Evolutionary conservation across 2,797 vertebrate genomes (phyloP), one percentile per base, ranked within the genome.

Genomic region (Amazona ochrocephala): DNA sequence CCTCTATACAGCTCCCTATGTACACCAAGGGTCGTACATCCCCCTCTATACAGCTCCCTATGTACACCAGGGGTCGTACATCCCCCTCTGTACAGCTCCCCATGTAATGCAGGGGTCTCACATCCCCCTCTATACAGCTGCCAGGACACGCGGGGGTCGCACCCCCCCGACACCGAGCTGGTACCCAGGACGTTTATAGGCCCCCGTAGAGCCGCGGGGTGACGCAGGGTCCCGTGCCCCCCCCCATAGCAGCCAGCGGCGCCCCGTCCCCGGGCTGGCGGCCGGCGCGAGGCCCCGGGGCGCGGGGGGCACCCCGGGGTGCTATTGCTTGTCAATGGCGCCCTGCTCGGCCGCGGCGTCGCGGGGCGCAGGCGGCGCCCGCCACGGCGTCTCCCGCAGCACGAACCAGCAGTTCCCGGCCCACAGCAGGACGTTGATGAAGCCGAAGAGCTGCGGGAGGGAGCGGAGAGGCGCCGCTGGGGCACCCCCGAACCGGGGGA

Each of bases 351-450:
- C 97, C 27, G 96, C 71, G 29, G 94, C 96, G 87, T 98, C 98
- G 30, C 75, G 92, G 91, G 70, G 67, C 95, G 95, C 80, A 44
- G 97, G 83, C 73, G 98, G 98, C 80, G 98, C 98, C 77, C 98
- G 98, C 98, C 99, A 99, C 3, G 98, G 90, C 27, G 99, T 99
- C 97, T 99, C 99, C 98, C 99, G 99, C 97, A 98, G 99, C 91
- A 99, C 99, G 97, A 99, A 99, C 99, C 99, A 99, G 97, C 98
- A 98, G 97, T 99, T 99, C 62, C 99, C 98, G 12, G 98, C 98
- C 99, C 99, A 99, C 95, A 99, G 98, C 97, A 99, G 97, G 94
- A 99, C 97, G 97, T 99, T 99, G 96, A 99, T 97, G 95, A 99
- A 99, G 67, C 99, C 99, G 39, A 99, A 99, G 90, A 99, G 98